Conservation (phyloP, 1,140 invertebrate genomes). For the Pseudomyrmex concolor region DNA sequence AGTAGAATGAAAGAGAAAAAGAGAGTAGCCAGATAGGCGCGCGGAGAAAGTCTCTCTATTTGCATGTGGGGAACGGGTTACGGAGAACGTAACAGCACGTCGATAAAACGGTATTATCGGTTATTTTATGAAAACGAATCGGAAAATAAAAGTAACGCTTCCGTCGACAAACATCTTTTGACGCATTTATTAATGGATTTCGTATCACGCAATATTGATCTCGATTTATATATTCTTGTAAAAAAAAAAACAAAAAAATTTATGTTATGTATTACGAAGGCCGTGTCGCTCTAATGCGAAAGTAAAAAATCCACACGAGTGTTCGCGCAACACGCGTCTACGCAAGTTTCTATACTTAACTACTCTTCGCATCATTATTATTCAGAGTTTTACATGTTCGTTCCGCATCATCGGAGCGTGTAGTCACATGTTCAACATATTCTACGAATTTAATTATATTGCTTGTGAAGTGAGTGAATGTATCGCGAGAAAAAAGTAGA, state of each 20-base stretch:
- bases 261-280: not conserved
- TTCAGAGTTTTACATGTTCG: conserved; percentile 17
- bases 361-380: conserved; percentile 9
- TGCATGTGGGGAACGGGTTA: conserved; percentile 31
- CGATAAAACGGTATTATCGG: conserved; percentile 29
- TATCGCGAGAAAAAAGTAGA: conserved; percentile 9
- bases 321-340: no score
- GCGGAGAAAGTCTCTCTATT: conserved; percentile 22
- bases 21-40: conserved; percentile 41
- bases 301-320: no score
- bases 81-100: not conserved
- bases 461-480: not conserved
- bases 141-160: not conserved
- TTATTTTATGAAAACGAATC: conserved; percentile 30
- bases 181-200: not conserved
- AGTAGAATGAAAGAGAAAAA: conserved; percentile 29
- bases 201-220: not conserved
- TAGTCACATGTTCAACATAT: not conserved
- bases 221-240: not conserved
- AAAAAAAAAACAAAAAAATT: not conserved
- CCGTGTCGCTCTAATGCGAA: no score
- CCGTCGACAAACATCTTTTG: not conserved
- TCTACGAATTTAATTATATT: conserved; percentile 6
- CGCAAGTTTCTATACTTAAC: not conserved
- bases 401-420: conserved; percentile 1